Base-by-base conservation (phyloP, 2,113 vertebrate genomes). In the Haplochromis burtoni region DNA sequence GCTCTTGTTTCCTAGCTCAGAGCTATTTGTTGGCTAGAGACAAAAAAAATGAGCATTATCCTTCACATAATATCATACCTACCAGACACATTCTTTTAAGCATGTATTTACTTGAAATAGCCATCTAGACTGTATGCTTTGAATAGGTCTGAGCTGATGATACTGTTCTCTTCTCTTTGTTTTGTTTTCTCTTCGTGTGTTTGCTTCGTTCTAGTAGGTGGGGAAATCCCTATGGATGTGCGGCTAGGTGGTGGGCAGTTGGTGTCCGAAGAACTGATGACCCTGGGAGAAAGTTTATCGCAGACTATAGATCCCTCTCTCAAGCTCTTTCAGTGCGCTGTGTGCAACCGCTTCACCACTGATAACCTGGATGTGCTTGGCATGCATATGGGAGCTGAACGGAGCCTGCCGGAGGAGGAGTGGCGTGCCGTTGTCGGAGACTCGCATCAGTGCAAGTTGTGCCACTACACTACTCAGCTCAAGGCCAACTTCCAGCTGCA, bases 401-500 rank as follows among this genome's bases (percentile, higher is more conserved):
- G 99, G 54, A 97, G 95, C 93, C 97, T 99, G 47, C 98, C 98
- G 0, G 99, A 99, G 93, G 98, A 99, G 1, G 99, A 99, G 93
- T 99, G 99, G 99, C 98, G 98, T 68, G 98, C 98, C 0, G 97
- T 97, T 92, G 96, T 97, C 96, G 98, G 98, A 33, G 99, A 99
- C 96, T 98, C 98, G 0, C 98, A 99, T 95, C 98, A 99, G 96
- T 99, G 99, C 96, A 98, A 98, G 96, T 92, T 99, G 89, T 99
- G 99, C 96, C 98, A 97, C 92, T 99, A 99, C 95, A 99, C 98
- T 95, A 99, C 99, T 0, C 99, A 99, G 95, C 98, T 99, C 87
- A 99, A 99, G 96, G 98, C 99, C 92, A 99, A 99, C 96, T 99
- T 99, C 95, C 99, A 99, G 95, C 97, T 99, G 84, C 99, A 99